Conservation (phyloP, 2,113 vertebrate genomes). For the Pagrus major region DNA sequence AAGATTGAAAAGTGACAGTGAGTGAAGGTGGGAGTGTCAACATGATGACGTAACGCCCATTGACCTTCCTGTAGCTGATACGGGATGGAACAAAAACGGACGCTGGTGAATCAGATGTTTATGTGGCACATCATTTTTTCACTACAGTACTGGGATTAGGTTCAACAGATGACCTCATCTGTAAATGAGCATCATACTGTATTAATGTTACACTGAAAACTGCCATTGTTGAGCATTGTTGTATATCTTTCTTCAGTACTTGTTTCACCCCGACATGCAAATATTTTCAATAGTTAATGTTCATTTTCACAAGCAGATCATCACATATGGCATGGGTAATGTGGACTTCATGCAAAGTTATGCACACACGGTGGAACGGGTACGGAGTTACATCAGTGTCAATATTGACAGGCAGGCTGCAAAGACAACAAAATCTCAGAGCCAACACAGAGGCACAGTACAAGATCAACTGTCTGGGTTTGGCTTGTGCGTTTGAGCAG, state of each 20-base stretch:
- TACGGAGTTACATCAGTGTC: neutral
- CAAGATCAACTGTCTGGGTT: neutral
- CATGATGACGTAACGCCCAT: constrained; percentile 24
- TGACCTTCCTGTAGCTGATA: constrained; percentile 49
- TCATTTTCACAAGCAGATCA: neutral
- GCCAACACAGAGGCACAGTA: neutral
- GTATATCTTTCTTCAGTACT: neutral
- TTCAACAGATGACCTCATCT: constrained; percentile 7
- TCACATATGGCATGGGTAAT: neutral
- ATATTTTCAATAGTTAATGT: neutral
- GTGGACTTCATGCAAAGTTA: neutral
- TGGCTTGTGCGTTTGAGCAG: neutral
- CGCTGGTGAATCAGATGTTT: constrained; percentile 26
- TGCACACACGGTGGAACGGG: neutral
- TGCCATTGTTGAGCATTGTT: neutral
- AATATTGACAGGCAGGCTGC: neutral
- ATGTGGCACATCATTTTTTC: constrained; percentile 11
- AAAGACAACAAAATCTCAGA: neutral
- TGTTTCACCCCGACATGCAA: neutral
- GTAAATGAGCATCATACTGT: neutral
- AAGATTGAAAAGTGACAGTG: neutral
- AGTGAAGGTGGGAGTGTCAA: constrained; percentile 39
- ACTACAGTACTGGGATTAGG: neutral
- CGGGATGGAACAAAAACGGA: constrained; percentile 27
- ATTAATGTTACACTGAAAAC: neutral